phyloP scores from a whole-genome alignment of 2,888 invertebrate genomes.

The Caenorhabditis sp. region DNA sequence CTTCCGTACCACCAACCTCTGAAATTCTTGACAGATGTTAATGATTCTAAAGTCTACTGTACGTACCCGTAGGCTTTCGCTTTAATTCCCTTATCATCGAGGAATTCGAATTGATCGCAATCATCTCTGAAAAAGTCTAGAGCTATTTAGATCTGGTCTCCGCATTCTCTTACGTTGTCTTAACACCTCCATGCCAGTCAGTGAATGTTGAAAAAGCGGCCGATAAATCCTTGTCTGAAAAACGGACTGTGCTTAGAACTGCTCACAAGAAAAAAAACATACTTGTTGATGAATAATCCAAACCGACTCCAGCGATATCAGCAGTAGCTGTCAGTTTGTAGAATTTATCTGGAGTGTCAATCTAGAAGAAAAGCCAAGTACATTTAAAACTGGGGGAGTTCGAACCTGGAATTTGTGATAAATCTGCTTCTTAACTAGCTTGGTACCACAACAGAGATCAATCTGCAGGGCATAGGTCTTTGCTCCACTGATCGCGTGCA shows the following conservation, averaged over 20 bases:
- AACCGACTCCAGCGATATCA: slow-evolving; percentile 48
- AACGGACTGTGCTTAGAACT: not conserved
- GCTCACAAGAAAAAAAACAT: not conserved
- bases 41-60: not conserved
- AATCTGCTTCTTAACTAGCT: slow-evolving; percentile 30
- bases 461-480: slow-evolving; percentile 49
- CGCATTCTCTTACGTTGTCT: not conserved
- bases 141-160: not conserved
- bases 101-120: slow-evolving; percentile 50
- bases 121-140: not conserved
- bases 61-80: slow-evolving; percentile 21
- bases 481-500: slow-evolving; percentile 30
- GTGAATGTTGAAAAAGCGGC: not conserved
- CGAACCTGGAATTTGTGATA: slow-evolving; percentile 66
- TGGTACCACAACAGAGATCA: slow-evolving; percentile 64
- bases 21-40: slow-evolving; percentile 18
- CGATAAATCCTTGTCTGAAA: slow-evolving; percentile 3
- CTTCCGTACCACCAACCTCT: slow-evolving; percentile 75
- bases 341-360: slow-evolving; percentile 17
- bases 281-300: slow-evolving; percentile 35
- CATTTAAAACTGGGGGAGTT: not conserved
- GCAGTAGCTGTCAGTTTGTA: slow-evolving; percentile 58
- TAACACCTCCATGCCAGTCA: not conserved
- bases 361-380: slow-evolving; percentile 27
- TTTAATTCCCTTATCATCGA: not conserved